phyloP scores from a whole-genome alignment of 2,113 vertebrate genomes.

The Suncus etruscus region DNA sequence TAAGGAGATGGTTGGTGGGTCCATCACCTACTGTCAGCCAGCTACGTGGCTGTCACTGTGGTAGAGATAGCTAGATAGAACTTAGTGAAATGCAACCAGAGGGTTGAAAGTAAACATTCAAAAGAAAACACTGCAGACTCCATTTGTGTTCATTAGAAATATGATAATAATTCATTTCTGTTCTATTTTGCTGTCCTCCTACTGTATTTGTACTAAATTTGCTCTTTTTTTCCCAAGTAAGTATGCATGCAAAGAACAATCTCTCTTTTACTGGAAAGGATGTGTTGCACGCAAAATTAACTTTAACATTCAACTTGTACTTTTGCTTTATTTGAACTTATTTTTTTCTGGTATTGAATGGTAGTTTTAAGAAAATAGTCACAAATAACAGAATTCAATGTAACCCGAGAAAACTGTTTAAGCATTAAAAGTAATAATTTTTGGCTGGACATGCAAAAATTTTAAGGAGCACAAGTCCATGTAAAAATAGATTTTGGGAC shows the following conservation, averaged over 20 bases:
- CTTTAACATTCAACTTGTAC: neutral
- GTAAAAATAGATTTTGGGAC: neutral
- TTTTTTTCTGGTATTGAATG: constrained; percentile 41
- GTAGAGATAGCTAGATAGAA: neutral
- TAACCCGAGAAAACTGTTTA: neutral
- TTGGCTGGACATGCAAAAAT: neutral
- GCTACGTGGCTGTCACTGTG: neutral
- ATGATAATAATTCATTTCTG: neutral
- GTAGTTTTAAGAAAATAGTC: constrained; percentile 43
- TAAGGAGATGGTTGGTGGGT: neutral
- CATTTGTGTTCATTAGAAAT: constrained; percentile 34
- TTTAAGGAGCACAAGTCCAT: neutral
- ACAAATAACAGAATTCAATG: constrained; percentile 38
- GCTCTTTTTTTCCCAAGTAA: neutral
- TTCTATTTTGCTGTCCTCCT: neutral
- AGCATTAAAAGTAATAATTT: neutral
- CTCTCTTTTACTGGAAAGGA: neutral
- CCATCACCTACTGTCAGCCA: neutral
- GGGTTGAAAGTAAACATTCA: constrained; percentile 4
- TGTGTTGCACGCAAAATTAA: neutral
- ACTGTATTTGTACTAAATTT: neutral
- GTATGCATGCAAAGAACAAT: neutral
- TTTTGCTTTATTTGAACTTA: constrained; percentile 12
- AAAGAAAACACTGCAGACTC: neutral
- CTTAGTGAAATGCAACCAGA: neutral